Percentiles rank a stretch among this genome's conserved stretches.
Evolutionary conservation across 1,140 invertebrate genomes (phyloP).

Genomic region (Zaprionus ornatus): DNA sequence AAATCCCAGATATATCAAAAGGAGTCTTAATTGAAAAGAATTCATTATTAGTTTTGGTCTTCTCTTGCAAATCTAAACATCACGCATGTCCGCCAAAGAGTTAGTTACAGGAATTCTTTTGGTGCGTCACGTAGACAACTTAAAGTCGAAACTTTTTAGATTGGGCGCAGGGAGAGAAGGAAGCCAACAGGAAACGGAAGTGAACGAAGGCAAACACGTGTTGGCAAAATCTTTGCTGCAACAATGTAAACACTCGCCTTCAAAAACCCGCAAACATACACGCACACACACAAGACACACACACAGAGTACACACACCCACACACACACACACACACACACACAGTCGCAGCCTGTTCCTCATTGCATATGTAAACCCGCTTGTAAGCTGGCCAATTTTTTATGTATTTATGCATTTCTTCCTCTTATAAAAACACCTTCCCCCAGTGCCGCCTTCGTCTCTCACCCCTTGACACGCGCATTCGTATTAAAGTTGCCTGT

Average conservation of each 20-base stretch:
- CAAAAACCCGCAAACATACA: constrained; percentile 16
- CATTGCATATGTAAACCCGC: constrained; percentile 74
- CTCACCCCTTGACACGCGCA: not conserved
- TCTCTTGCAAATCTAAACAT: not conserved
- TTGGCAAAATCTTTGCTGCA: constrained; percentile 70
- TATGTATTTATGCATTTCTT: constrained; percentile 80
- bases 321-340: constrained; percentile 7
- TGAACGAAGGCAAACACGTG: constrained; percentile 72
- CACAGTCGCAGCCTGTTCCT: not conserved
- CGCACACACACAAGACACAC: constrained; percentile 16
- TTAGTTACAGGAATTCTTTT: constrained; percentile 6
- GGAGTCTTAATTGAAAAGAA: no score
- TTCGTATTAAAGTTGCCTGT: constrained; percentile 64
- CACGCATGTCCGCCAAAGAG: not conserved
- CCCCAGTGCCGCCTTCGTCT: not conserved
- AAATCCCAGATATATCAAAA: no score
- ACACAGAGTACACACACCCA: constrained; percentile 14
- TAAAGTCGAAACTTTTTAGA: constrained; percentile 43
- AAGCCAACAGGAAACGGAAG: constrained; percentile 61
- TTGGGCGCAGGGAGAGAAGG: constrained; percentile 11
- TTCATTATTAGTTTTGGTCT: not conserved
- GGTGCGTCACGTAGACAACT: constrained; percentile 37
- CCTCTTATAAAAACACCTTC: constrained; percentile 34
- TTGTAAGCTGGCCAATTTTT: constrained; percentile 80
- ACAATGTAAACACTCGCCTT: constrained; percentile 62